These are phyloP conservation scores for Eulemur macaco DNA, from an alignment of 2,113 vertebrate species.

Conservation along the genomic window DNA sequence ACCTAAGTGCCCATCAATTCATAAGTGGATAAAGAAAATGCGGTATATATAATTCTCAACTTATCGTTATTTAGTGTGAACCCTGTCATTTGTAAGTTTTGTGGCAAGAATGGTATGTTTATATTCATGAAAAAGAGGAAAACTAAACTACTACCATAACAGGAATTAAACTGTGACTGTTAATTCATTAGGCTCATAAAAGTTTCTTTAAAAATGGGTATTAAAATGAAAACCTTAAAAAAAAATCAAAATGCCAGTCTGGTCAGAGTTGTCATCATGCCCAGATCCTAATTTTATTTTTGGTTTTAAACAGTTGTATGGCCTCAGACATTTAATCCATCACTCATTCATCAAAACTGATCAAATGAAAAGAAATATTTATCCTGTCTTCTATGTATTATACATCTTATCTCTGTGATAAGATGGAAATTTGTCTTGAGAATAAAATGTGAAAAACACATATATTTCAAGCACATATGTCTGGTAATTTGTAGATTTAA, in stretches of 20 bases:
- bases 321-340: neutral
- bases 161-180: neutral
- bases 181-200: neutral
- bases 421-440: neutral
- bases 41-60: neutral
- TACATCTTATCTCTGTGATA: neutral
- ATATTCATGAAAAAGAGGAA: neutral
- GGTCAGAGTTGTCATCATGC: neutral
- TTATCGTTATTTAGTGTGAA: neutral
- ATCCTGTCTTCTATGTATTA: neutral
- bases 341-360: neutral
- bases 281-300: neutral
- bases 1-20: too few species aligned
- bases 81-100: neutral
- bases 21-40: too few species aligned
- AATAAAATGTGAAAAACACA: neutral
- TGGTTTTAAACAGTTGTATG: neutral
- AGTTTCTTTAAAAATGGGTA: neutral
- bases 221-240: neutral
- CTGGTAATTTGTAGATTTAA: neutral
- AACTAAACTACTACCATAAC: neutral
- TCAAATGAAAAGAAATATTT: neutral
- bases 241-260: neutral
- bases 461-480: neutral
- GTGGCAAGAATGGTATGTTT: neutral